Evolutionary conservation across 2,888 invertebrate genomes (phyloP), one percentile per base, ranked within the genome.

Genomic region (Dyspetes luteomarginatus): DNA sequence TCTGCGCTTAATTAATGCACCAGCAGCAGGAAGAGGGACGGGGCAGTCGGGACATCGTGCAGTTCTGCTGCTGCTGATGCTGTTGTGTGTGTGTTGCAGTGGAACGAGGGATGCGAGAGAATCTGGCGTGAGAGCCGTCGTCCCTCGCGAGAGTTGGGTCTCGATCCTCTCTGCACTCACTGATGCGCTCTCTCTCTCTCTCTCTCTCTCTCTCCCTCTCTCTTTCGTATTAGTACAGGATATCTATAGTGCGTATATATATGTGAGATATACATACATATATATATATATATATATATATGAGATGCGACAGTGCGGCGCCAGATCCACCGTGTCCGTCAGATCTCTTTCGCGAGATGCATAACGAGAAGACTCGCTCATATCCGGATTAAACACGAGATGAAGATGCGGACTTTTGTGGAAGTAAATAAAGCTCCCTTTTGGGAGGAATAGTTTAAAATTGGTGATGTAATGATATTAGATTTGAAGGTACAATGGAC

Each of bases 281-380:
- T 41, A 56, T 36, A 68, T 71, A 28, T 19, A 24, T 17, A 50
- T 55, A 36, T 76, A 85, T 86, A 82, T 87, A 86, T 88, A 87
- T 87, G 86, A 86, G 88, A 88, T 88, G 87, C 89, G 89, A 89
- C 89, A 89, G 84, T 86, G 82, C 85, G 89, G 89, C 89, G 89
- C 89, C 89, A 87, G 86, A 81, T 76, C 43, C n/a, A 45, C 4
- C 69, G 69, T 67, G 65, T 72, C 80, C 60, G 58, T 76, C 71
- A 45, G 73, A 78, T 80, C 86, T 83, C 62, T 52, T 55, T 74
- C 17, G 68, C 62, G 48, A 56, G 55, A 74, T 52, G 50, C 56
- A 36, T 5, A 52, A 19, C 43, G 43, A 76, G 55, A 24, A 26
- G 43, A 58, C 15, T 65, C 48, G 24, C 50, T 50, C 43, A 43